Conservation (phyloP, 2,888 invertebrate species). For the Hypsopygia costalis region DNA sequence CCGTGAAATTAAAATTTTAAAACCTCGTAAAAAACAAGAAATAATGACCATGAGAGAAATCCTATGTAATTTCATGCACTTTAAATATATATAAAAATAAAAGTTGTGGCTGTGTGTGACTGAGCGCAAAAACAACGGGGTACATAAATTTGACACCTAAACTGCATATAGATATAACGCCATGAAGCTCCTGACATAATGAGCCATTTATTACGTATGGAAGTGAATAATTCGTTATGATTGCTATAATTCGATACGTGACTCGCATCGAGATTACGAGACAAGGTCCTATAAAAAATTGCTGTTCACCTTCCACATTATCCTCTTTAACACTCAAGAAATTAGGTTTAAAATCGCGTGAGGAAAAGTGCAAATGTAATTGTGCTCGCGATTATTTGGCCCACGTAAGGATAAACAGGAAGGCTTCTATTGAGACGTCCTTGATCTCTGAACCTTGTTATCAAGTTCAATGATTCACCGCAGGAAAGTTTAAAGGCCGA, state of each 20-base stretch:
- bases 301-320: constrained; percentile 13
- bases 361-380: constrained; percentile 18
- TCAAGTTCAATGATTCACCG: constrained; percentile 44
- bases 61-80: no score
- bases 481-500: constrained; percentile 5
- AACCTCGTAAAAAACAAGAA: no score
- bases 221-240: constrained; percentile 49
- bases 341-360: constrained; percentile 30
- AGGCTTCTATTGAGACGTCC: constrained; percentile 53
- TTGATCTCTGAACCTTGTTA: constrained; percentile 43
- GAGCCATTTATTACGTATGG: constrained; percentile 38
- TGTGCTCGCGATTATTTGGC: constrained; percentile 37
- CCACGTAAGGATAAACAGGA: constrained; percentile 66
- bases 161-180: background rate
- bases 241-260: constrained; percentile 62
- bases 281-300: constrained; percentile 36
- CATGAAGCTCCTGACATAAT: constrained; percentile 19
- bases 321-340: constrained; percentile 22
- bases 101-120: no score
- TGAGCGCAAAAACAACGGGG: no score
- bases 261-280: constrained; percentile 43
- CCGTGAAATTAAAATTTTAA: no score
- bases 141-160: no score
- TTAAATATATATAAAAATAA: no score
- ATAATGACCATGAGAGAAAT: no score